Percentiles rank a stretch among this genome's conserved stretches.
Evolutionary conservation across 2,113 vertebrate genomes (phyloP).

Genomic region (Trogon melanurus): DNA sequence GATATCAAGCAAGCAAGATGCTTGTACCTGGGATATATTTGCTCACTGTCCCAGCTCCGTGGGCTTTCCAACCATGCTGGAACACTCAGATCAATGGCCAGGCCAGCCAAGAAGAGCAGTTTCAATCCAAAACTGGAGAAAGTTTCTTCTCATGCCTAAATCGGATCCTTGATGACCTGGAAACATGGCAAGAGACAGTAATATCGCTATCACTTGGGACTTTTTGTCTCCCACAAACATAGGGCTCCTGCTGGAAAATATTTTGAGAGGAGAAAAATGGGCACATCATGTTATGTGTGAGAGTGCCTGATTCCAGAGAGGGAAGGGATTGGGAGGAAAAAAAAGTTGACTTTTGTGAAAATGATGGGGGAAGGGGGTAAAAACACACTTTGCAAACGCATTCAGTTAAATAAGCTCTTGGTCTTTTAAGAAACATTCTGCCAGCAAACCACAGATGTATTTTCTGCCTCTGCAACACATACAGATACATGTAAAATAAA

Average conservation of each 20-base stretch:
- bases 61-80: background rate
- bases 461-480: conserved; percentile 8
- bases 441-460: conserved; percentile 8
- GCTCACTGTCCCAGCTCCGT: background rate
- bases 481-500: background rate
- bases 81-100: too few relatives aligned
- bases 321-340: background rate
- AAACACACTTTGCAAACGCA: conserved; percentile 1
- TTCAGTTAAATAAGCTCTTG: conserved; percentile 34
- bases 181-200: background rate
- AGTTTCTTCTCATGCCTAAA: background rate
- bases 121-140: background rate
- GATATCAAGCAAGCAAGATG: background rate
- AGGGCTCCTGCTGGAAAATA: background rate
- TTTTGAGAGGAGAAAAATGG: background rate
- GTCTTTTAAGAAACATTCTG: conserved; percentile 26
- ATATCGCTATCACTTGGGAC: background rate
- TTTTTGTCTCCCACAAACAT: background rate
- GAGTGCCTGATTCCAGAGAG: background rate
- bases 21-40: fast-evolving
- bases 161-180: background rate
- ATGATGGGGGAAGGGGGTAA: background rate
- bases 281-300: background rate
- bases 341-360: conserved; percentile 22
- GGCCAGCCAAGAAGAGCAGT: background rate